Evolutionary conservation across 2,797 vertebrate species (phyloP).

Genomic region (Anguilla pacifica): DNA sequence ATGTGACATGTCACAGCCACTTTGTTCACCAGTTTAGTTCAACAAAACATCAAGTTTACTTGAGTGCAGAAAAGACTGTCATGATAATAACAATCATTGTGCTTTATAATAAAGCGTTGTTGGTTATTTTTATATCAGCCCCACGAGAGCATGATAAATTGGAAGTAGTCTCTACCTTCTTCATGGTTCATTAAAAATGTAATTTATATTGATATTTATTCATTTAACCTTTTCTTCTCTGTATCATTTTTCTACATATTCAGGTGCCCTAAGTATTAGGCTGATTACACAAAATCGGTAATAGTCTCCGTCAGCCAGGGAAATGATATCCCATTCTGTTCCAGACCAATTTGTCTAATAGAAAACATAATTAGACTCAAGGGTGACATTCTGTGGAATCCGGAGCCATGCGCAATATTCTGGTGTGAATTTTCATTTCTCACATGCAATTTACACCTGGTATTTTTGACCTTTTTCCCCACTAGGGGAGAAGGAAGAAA

Average conservation of each 20-base stretch:
- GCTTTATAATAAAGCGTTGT: neutral
- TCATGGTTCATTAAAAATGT: neutral
- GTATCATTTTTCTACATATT: neutral
- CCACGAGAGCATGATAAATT: neutral
- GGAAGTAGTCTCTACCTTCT: neutral
- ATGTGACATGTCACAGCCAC: neutral
- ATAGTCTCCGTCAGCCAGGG: neutral
- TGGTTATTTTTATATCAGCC: neutral
- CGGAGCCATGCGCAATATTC: neutral
- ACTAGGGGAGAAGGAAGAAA: neutral
- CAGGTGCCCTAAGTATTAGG: neutral
- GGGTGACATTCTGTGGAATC: neutral
- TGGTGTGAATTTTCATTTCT: neutral
- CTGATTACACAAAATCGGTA: neutral
- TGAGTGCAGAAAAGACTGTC: neutral
- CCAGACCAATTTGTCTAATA: conserved; percentile 6
- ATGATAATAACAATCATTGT: neutral
- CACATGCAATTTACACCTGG: too few relatives aligned
- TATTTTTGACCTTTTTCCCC: too few relatives aligned
- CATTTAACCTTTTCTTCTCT: neutral
- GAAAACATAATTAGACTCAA: neutral
- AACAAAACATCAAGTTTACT: neutral
- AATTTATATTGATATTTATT: neutral
- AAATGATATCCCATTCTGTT: neutral
- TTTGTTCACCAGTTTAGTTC: neutral